phyloP scores from a whole-genome alignment of 1,140 invertebrate genomes.

The Philopotamus ludificatus region DNA sequence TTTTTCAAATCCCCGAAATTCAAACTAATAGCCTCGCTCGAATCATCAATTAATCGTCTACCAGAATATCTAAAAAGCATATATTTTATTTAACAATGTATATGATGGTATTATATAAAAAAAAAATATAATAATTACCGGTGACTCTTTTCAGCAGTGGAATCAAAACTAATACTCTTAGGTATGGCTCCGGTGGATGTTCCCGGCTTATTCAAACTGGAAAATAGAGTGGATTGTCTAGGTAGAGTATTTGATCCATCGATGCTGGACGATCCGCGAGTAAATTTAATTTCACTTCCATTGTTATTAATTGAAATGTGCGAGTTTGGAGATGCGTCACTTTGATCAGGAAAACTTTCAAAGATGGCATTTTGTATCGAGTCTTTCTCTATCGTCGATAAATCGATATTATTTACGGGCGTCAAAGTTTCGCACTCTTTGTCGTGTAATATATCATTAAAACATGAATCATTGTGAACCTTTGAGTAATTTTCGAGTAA shows the following conservation, averaged over 20 bases:
- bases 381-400: slow-evolving; percentile 51
- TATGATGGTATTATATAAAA: neutral
- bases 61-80: slow-evolving; percentile 39
- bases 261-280: too few relatives aligned
- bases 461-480: slow-evolving; percentile 15
- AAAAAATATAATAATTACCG: slow-evolving; percentile 50
- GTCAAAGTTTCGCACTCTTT: too few relatives aligned
- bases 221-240: slow-evolving; percentile 35
- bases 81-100: neutral
- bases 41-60: slow-evolving; percentile 28
- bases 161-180: slow-evolving; percentile 90
- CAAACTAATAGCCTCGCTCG: slow-evolving; percentile 41
- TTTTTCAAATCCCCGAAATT: slow-evolving; percentile 55
- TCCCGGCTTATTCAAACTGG: slow-evolving; percentile 52
- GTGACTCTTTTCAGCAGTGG: slow-evolving; percentile 80
- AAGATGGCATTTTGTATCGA: slow-evolving; percentile 55
- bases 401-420: slow-evolving; percentile 52
- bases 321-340: slow-evolving; percentile 48
- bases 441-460: slow-evolving; percentile 33
- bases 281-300: too few relatives aligned
- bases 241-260: slow-evolving; percentile 40
- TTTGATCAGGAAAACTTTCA: slow-evolving; percentile 52
- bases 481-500: too few relatives aligned
- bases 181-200: slow-evolving; percentile 80
- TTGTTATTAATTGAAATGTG: slow-evolving; percentile 14